Conservation (phyloP, 1,140 invertebrate species). For the Drosophila navojoa region DNA sequence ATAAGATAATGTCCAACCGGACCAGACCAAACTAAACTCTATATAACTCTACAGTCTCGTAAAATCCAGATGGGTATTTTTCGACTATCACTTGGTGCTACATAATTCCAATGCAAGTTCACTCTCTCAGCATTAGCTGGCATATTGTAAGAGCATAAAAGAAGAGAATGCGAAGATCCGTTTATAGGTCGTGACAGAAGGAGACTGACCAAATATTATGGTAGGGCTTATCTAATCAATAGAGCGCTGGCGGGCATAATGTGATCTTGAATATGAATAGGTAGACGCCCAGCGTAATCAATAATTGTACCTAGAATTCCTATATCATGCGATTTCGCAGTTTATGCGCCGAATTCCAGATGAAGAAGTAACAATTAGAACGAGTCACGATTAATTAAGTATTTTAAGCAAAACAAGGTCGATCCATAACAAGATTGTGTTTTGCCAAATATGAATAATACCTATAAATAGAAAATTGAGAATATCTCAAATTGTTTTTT, state of each 20-base stretch:
- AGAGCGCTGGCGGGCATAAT: constrained; percentile 25
- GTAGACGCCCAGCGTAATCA: constrained; percentile 46
- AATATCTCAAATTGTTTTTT: too few species aligned
- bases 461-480: too few species aligned
- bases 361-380: neutral
- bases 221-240: constrained; percentile 57
- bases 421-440: neutral
- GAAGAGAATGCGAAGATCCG: constrained; percentile 19
- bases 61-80: neutral
- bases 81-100: neutral
- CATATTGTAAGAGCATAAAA: neutral
- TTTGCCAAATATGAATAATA: too few species aligned
- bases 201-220: neutral
- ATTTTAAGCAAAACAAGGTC: neutral
- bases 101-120: neutral
- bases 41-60: constrained; percentile 1
- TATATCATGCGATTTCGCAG: constrained; percentile 40
- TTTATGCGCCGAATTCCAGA: constrained; percentile 44
- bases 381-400: constrained; percentile 53
- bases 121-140: constrained; percentile 24
- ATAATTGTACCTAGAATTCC: constrained; percentile 42
- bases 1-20: constrained; percentile 34
- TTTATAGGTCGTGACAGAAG: constrained; percentile 11
- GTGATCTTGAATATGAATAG: constrained; percentile 47
- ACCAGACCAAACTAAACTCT: constrained; percentile 25